Evolutionary conservation across 2,888 invertebrate genomes (phyloP).

Genomic region (Zygogramma bicolorata): DNA sequence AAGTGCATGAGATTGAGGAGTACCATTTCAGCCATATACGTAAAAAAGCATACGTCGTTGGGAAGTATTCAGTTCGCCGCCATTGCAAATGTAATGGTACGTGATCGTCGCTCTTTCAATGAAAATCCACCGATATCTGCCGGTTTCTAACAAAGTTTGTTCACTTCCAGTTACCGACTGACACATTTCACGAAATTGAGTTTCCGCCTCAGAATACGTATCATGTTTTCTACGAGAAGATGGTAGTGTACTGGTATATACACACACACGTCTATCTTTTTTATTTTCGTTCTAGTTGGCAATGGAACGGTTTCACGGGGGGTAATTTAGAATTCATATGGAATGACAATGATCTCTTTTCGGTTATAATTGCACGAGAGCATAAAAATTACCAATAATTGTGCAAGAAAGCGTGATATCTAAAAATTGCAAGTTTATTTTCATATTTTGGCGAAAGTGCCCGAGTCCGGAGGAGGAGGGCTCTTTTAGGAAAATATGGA

Average conservation of each 20-base stretch:
- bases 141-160: constrained; percentile 17
- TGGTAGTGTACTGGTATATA: background rate
- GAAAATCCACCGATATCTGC: constrained; percentile 2
- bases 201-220: constrained; percentile 14
- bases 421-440: too few relatives aligned
- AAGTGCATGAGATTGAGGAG: too few relatives aligned
- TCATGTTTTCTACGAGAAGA: background rate
- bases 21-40: too few relatives aligned
- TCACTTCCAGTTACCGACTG: constrained; percentile 12
- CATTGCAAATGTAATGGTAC: constrained; percentile 2
- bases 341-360: background rate
- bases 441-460: too few relatives aligned
- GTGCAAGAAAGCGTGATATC: too few relatives aligned
- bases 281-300: too few relatives aligned
- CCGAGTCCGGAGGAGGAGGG: too few relatives aligned
- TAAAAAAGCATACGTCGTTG: too few relatives aligned
- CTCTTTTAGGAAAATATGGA: too few relatives aligned
- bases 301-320: background rate
- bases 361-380: too few relatives aligned
- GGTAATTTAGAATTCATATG: background rate
- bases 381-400: too few relatives aligned
- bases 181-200: constrained; percentile 20
- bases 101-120: background rate
- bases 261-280: background rate
- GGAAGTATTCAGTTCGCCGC: too few relatives aligned